These are phyloP conservation scores for Fragum sueziense DNA, from an alignment of 2,888 invertebrate genomes.

Conservation along the genomic window DNA sequence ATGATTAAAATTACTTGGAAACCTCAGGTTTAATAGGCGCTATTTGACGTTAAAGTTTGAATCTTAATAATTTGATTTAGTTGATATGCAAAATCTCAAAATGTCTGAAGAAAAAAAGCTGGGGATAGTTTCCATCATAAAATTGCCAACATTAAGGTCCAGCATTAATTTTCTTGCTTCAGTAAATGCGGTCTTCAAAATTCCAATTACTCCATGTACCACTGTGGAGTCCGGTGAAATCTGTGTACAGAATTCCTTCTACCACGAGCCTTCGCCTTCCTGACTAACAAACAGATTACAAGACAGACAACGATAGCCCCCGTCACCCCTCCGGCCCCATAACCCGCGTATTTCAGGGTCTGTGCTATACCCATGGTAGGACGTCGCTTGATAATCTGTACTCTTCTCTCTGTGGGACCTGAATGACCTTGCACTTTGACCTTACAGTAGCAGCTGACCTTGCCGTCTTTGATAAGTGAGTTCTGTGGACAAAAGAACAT, in stretches of 20 bases:
- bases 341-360: slow-evolving; percentile 1
- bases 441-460: slow-evolving; percentile 2
- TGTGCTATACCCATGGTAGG: not conserved
- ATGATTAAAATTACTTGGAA: no score
- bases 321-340: not conserved
- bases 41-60: no score
- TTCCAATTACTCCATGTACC: slow-evolving; percentile 9
- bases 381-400: slow-evolving; percentile 9
- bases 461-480: not conserved
- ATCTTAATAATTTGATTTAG: no score
- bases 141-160: no score
- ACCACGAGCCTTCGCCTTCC: not conserved
- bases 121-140: no score
- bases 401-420: not conserved
- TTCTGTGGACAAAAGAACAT: not conserved
- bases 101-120: no score
- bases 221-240: slow-evolving; percentile 8
- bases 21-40: no score
- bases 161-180: no score
- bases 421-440: no score
- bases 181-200: no score
- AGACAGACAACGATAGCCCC: not conserved
- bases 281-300: not conserved
- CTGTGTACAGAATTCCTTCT: not conserved
- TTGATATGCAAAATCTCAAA: no score